Conservation (phyloP, 2,888 invertebrate species). For the Hypena proboscidalis region DNA sequence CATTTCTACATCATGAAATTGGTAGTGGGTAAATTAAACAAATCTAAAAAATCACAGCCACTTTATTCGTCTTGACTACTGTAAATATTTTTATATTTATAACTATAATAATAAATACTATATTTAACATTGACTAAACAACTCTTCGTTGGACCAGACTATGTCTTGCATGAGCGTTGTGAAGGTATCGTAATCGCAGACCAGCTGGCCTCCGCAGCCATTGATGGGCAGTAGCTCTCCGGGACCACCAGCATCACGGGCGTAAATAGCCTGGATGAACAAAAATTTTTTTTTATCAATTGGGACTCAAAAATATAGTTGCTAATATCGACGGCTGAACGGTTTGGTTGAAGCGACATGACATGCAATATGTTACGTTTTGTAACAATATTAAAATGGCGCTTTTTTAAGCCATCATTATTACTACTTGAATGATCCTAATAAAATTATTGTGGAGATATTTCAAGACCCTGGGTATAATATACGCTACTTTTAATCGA, state of each 20-base stretch:
- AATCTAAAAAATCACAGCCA: constrained; percentile 60
- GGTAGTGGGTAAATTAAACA: constrained; percentile 5
- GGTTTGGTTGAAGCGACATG: no score
- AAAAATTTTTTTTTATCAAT: no score
- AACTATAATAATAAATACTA: constrained; percentile 19
- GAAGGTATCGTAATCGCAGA: constrained; percentile 82
- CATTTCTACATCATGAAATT: not conserved
- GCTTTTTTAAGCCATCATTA: no score
- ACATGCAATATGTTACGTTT: no score
- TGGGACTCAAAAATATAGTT: no score
- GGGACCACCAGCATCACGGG: constrained; percentile 67
- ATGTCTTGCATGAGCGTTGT: constrained; percentile 62
- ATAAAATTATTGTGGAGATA: no score
- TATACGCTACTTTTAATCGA: no score
- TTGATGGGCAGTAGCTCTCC: constrained; percentile 66
- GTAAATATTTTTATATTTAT: not conserved
- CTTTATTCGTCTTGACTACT: constrained; percentile 48
- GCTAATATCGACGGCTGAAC: no score
- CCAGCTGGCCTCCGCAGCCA: constrained; percentile 68
- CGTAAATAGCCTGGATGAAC: constrained; percentile 75
- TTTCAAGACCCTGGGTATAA: no score
- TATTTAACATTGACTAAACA: constrained; percentile 45
- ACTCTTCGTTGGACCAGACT: constrained; percentile 54
- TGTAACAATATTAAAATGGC: no score
- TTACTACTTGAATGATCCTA: no score